These are phyloP conservation scores for Psettodes erumei DNA, from an alignment of 2,113 vertebrate species.

Conservation along the genomic window DNA sequence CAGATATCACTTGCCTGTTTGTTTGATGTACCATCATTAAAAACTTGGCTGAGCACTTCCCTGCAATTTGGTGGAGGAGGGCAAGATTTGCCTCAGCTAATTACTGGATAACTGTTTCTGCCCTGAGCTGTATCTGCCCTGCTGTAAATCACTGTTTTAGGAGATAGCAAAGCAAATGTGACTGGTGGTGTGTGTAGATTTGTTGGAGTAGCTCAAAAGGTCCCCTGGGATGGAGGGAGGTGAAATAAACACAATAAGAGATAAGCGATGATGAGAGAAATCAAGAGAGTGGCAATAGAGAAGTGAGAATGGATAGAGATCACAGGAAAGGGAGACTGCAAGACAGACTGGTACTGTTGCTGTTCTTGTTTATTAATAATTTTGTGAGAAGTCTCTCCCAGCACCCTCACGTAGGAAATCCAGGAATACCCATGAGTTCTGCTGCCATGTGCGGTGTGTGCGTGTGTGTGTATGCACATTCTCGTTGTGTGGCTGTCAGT, in stretches of 20 bases:
- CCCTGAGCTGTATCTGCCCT: constrained; percentile 9
- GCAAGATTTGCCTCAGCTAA: constrained; percentile 25
- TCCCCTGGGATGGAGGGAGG: not conserved
- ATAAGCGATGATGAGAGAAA: constrained; percentile 2
- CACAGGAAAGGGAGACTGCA: not conserved
- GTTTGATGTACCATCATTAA: constrained; percentile 53
- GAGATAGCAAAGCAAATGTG: not conserved
- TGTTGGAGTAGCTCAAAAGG: not conserved
- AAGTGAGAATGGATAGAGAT: constrained; percentile 11
- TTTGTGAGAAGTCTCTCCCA: constrained; percentile 20
- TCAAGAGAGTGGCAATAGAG: not conserved
- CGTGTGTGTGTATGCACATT: constrained; percentile 17
- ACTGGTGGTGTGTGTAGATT: not conserved
- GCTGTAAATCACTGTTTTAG: constrained; percentile 4
- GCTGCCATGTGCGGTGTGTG: constrained; percentile 21
- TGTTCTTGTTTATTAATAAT: constrained; percentile 50
- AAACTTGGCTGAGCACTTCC: constrained; percentile 36
- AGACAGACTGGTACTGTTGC: constrained; percentile 1
- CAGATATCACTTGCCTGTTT: not conserved
- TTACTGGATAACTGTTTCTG: constrained; percentile 42
- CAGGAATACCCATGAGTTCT: constrained; percentile 27
- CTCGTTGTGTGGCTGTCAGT: constrained; percentile 50
- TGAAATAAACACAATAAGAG: not conserved
- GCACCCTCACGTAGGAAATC: constrained; percentile 17
- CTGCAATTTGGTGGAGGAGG: constrained; percentile 19